Base-by-base conservation (phyloP, 1,140 invertebrate genomes). In the Magallana angulata region DNA sequence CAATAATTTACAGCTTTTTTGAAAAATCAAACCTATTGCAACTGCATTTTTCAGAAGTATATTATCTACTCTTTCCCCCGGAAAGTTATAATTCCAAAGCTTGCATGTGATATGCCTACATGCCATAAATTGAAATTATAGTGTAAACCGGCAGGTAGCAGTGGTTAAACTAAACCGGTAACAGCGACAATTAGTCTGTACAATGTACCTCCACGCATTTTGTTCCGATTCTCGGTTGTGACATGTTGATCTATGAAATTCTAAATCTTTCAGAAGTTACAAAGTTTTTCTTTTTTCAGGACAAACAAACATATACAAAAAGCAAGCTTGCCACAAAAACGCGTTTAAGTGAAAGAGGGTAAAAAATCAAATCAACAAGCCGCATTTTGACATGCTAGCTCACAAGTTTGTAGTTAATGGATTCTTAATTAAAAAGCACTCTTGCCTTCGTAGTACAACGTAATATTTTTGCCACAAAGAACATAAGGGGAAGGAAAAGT, bases 171-270 rank as follows among this genome's bases (percentile, higher is more conserved):
- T 48, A 48, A 48, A 48, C 36, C 36, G 0, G 5, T 5, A 3
- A 2, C 68, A 76, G 24, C 68, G 68, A 76, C 68, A 76, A 30
- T 12, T 30, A 76, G 68, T 76, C 68, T 76, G 24, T 48, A 48
- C 36, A 48, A 48, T 48, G 36, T 48, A 48, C 5, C 36, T 36
- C 36, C 12, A 2, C 7, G 12, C 36, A 4, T 76, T 76, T 76
- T 24, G 11, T 12, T 36, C 24, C 68, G 24, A 30, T 76, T 48
- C 14, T 48, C 36, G 9, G 6, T 30, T 76, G 4, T 76, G 68
- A 76, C 24, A 76, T 76, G 68, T 76, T 76, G 68, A 76, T 76
- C 18, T 76, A 76, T 76, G 68, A 76, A 76, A 76, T 76, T 76
- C 30, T 76, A 76, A 76, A 76, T 76, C 24, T 24, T 30, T 76